phyloP scores from a whole-genome alignment of 2,888 invertebrate genomes.

The Steinernema carpocapsae region DNA sequence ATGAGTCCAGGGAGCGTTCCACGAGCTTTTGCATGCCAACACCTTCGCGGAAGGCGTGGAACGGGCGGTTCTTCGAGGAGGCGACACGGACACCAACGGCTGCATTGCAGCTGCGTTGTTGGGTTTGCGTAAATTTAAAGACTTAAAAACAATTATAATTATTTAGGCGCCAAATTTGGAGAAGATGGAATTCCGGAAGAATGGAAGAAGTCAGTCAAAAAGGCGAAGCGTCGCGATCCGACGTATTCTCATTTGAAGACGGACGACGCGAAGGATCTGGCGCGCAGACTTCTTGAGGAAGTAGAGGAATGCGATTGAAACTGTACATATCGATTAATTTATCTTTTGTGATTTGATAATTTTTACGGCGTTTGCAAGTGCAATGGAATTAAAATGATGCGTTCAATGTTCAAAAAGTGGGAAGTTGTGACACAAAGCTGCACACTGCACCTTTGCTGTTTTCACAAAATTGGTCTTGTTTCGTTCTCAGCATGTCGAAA shows the following conservation, averaged over 20 bases:
- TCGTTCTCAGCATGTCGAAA: too few relatives aligned
- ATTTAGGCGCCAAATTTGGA: conserved; percentile 40
- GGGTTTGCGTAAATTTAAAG: conserved; percentile 35
- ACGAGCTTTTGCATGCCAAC: conserved; percentile 40
- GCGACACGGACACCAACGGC: conserved; percentile 45
- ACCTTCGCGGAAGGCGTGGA: conserved; percentile 38
- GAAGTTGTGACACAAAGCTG: too few relatives aligned
- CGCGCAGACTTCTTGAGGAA: not conserved
- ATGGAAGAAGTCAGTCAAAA: conserved; percentile 42
- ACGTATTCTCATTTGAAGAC: not conserved
- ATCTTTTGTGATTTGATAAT: too few relatives aligned
- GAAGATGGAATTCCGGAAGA: conserved; percentile 40
- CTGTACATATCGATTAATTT: too few relatives aligned
- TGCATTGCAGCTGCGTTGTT: conserved; percentile 42
- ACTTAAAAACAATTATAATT: too few relatives aligned
- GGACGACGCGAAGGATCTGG: not conserved
- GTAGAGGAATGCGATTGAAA: not conserved
- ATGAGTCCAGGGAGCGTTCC: conserved; percentile 38
- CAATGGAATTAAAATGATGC: too few relatives aligned
- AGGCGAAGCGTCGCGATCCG: conserved; percentile 28
- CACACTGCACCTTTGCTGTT: too few relatives aligned
- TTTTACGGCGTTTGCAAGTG: too few relatives aligned
- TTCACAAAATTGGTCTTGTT: too few relatives aligned
- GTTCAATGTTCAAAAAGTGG: too few relatives aligned
- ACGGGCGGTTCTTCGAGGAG: conserved; percentile 36